Evolutionary conservation across 2,797 vertebrate species (phyloP).

Genomic region (Poeciliopsis infans): DNA sequence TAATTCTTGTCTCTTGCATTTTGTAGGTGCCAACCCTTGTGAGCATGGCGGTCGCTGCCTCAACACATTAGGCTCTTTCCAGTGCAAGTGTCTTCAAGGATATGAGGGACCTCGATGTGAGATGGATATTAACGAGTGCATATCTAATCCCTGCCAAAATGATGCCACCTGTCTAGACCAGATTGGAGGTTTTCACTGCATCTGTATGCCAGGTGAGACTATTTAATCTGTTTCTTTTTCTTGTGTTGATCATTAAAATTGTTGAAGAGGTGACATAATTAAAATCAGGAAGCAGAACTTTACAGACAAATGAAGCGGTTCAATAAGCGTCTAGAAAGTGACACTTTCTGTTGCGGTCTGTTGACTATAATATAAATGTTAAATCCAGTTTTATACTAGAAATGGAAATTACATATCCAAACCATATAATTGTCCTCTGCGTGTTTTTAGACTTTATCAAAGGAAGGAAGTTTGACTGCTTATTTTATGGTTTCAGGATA

Average conservation of each 20-base stretch:
- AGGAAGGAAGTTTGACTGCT: constrained; percentile 12
- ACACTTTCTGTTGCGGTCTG: not conserved
- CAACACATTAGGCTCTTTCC: constrained; percentile 96
- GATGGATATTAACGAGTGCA: constrained; percentile 96
- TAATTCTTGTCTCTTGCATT: not conserved
- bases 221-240: not conserved
- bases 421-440: not conserved
- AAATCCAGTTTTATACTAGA: not conserved
- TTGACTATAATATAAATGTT: not conserved
- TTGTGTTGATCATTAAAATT: not conserved
- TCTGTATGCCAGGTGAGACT: constrained; percentile 93
- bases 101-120: constrained; percentile 95
- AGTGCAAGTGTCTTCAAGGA: constrained; percentile 93
- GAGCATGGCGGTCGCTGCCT: constrained; percentile 95
- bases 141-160: constrained; percentile 96
- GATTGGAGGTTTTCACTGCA: constrained; percentile 97
- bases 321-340: not conserved
- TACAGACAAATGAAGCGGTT: not conserved
- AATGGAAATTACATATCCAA: not conserved
- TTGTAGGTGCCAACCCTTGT: constrained; percentile 93
- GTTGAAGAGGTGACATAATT: not conserved
- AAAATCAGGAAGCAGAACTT: not conserved
- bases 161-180: constrained; percentile 97
- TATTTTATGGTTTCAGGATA: constrained; percentile 80
- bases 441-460: not conserved